Evolutionary conservation across 30 jellyfish, hydroid and myxozoan species (phyloP).

Genomic region (Nemopilema nomurai): DNA sequence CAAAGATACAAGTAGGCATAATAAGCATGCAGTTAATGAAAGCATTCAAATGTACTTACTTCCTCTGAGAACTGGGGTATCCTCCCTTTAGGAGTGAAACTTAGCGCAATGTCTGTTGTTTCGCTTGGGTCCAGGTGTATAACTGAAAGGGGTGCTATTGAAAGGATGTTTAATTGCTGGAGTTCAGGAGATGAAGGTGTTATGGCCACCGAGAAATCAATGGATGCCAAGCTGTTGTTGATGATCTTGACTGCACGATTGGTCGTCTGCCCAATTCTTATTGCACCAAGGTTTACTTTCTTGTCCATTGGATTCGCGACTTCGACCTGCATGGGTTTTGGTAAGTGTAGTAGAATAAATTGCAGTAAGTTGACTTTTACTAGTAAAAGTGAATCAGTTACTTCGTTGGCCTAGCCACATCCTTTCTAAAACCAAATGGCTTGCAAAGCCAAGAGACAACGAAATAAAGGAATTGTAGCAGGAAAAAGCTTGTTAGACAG

Average conservation of each 20-base stretch:
- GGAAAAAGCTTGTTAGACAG: no score
- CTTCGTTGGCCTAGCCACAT: no score
- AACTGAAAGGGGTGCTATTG: slow-evolving; percentile 61
- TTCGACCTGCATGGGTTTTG: slow-evolving; percentile 71
- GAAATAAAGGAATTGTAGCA: no score
- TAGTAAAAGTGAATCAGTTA: no score
- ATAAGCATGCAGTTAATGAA: not conserved
- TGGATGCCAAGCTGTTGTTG: slow-evolving; percentile 89
- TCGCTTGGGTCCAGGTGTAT: slow-evolving; percentile 76
- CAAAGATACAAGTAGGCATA: not conserved
- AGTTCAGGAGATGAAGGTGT: slow-evolving; percentile 77
- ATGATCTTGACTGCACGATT: slow-evolving; percentile 67
- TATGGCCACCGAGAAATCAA: slow-evolving; percentile 65
- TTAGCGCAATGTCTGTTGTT: slow-evolving; percentile 53
- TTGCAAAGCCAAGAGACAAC: no score
- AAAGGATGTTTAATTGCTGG: slow-evolving; percentile 72
- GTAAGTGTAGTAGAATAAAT: no score
- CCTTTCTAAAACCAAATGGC: no score
- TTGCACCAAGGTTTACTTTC: slow-evolving; percentile 84
- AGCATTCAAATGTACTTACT: slow-evolving; percentile 41
- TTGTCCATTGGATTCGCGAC: slow-evolving; percentile 81
- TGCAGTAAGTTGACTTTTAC: no score
- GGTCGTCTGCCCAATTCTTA: slow-evolving; percentile 62
- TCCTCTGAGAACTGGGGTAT: slow-evolving; percentile 88
- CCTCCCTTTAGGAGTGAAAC: slow-evolving; percentile 82